Base-by-base conservation (phyloP, 2,888 invertebrate species). In the Cyclophora punctaria region DNA sequence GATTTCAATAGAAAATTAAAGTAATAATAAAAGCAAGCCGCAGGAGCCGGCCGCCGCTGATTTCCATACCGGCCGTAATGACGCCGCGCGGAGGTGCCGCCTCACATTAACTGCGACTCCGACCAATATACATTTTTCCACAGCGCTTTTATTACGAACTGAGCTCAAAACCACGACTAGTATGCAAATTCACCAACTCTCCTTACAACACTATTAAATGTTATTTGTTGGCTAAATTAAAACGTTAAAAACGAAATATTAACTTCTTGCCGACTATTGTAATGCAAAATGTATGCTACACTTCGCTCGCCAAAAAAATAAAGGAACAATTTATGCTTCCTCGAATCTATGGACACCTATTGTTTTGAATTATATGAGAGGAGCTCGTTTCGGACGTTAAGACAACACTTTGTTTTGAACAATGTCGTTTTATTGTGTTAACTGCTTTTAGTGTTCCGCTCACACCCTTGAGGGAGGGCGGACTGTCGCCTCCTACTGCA, bases 151-250 rank as follows among this genome's bases (percentile, higher is more conserved):
- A 74, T 73, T 68, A 71, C 69, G 67, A 61, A 48, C 33, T 7
- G 44, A 33, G 45, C 49, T 55, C 37, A 62, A 64, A 63, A 60
- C 57, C 67, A 64, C 73, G 72, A 77, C 78, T 76, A 75, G 71
- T 73, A 81, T 84, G 82, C 82, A 82, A 84, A 84, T 81, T 60
- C 70, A 66, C 67, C 73, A 72, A 73, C 70, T 69, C 70, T 76
- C 74, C 79, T 78, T 78, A 78, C 71, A 69, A 73, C 71, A 76
- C 80, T 78, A 78, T 81, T 78, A 81, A 79, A 78, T 69, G 74
- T 80, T 83, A 82, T 84, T 84, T 84, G 83, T 82, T 73, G 80
- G 71, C 72, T 69, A 80, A 85, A 85, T 85, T 85, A 84, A 85
- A 82, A 85, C 71, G 79, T 77, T 78, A 72, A 75, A 73, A 75